Base-by-base conservation (phyloP, 2,888 invertebrate species). In the Chironomus riparius region DNA sequence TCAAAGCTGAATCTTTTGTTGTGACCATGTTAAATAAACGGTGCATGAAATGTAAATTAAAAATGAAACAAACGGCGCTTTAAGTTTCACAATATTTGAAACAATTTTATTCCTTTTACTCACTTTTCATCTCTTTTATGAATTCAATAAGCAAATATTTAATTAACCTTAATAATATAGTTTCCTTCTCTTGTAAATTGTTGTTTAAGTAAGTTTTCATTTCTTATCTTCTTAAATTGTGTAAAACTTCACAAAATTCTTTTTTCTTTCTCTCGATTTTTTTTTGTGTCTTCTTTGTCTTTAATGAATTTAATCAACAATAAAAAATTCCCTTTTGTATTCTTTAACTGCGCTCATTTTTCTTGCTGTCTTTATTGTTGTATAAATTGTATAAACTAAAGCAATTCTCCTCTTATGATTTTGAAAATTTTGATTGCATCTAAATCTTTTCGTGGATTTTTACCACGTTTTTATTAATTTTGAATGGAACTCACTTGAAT, bases 81-180 rank as follows among this genome's bases (percentile, higher is more conserved):
- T 56, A 5, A 56, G 56, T 56, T 56, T 56, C 15, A 38, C 38
- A 38, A 38, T 18, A 56, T 56, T 56, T 56, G 56, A 56, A 50
- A 56, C 56, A 56, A 15, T 56, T 56, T 56, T 56, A 56, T 56
- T 56, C 56, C 56, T 56, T 56, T 38, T 10, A 38, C 15, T 56
- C 56, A 56, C 15, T 56, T 56, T 56, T 56, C 56, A 56, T 15
- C 56, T 56, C 6, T 71, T 56, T 71, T 71, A 71, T 56, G 47
- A 71, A 71, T 22, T 71, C 50, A 71, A 56, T 71, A 71, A 71
- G 71, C 71, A 71, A 71, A 71, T 71, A 28, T 71, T 71, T 71
- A 56, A 71, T 71, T 71, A 71, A 71, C 71, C 71, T 71, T 71
- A 70, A 15, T 10, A 68, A 38, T 56, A 56, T 15, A 56, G 56